Evolutionary conservation across 2,113 vertebrate species (phyloP), one percentile per base, ranked within the genome.

Genomic region (Paradoxurus hermaphroditus): DNA sequence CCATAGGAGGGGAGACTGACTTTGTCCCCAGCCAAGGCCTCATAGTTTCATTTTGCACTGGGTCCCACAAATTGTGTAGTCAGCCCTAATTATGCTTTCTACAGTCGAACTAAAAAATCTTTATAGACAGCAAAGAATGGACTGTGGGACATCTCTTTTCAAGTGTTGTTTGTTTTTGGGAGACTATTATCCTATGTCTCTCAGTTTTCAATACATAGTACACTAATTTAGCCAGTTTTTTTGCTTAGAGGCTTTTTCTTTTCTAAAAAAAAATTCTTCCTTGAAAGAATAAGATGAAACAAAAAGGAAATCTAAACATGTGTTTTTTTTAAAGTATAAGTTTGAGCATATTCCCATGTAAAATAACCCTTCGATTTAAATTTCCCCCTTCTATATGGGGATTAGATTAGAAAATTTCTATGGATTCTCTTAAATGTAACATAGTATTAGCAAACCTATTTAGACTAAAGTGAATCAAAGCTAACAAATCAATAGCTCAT

Each of bases 171-270:
- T 94, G 46, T 59, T 96, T 49, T 92, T 56, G 46, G 12, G 34
- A 82, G 13, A 72, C 23, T n/a, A 65, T 65, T 65, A 94, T 49
- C 31, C 31, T 68, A 59, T 73, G 88, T 91, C 41, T 95, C 41
- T 78, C 53, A 68, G 41, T 56, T 84, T 85, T n/a, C 36, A 84
- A 72, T 36, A 92, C 53, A 81, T 34, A 78, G 63, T 59, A 90
- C 49, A 67, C 16, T 67, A 96, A 92, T 83, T 78, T 94, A 86
- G 29, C 34, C 8, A 34, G 34, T 72, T 91, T 95, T 91, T 91
- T 49, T 83, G 21, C 25, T 90, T 51, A 46, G 31, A 27, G n/a
- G 34, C 1, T 12, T 86, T 70, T 89, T 82, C 62, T 75, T 77
- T 89, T 19, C 62, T 75, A 77, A n/a, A 0, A 51, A 78, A n/a